Conservation (phyloP, 2,113 vertebrate genomes). For the Cnemophilus loriae region DNA sequence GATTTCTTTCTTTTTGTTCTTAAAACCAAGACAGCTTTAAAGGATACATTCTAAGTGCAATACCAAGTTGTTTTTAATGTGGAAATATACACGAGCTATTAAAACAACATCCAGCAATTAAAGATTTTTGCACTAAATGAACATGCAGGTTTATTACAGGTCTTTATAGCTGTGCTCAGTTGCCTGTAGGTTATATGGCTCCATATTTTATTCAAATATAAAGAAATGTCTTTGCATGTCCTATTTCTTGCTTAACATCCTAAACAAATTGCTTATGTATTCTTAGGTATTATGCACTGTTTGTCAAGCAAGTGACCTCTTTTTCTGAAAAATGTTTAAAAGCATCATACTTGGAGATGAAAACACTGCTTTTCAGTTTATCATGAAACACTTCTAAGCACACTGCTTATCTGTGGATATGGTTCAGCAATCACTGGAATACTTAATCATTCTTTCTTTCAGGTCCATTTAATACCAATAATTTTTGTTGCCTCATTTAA, state of each 20-base stretch:
- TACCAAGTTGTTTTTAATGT: neutral
- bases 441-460: neutral
- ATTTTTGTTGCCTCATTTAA: neutral
- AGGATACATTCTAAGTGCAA: conserved; percentile 36
- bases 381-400: neutral
- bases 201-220: neutral
- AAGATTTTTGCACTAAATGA: conserved; percentile 40
- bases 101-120: neutral
- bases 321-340: neutral
- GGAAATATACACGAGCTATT: neutral
- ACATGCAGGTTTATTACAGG: conserved; percentile 7
- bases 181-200: neutral
- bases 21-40: conserved; percentile 47
- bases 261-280: neutral
- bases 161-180: neutral
- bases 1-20: neutral
- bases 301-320: neutral
- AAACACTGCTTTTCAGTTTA: neutral
- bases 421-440: neutral
- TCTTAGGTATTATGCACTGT: neutral
- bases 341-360: neutral
- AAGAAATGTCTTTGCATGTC: neutral
- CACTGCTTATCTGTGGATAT: neutral
- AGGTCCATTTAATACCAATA: neutral
- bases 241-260: neutral